Evolutionary conservation across 2,888 invertebrate genomes (phyloP).

Genomic region (Endomychus coccineus): DNA sequence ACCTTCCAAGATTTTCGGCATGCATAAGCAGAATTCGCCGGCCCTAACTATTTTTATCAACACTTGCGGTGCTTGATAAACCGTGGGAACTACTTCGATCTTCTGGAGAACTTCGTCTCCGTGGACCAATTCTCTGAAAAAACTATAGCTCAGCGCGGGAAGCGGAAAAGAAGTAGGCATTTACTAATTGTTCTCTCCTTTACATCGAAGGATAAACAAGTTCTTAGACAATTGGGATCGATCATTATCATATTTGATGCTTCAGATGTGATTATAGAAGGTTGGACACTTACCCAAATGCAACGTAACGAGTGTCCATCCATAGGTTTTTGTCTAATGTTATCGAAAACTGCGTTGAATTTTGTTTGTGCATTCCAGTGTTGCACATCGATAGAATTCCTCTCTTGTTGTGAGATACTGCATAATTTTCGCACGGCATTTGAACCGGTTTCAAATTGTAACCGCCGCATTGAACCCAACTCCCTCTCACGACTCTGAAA

Average conservation of each 20-base stretch:
- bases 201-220: too few species aligned
- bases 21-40: slow-evolving; percentile 31
- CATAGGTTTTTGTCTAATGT: slow-evolving; percentile 58
- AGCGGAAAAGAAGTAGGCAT: too few species aligned
- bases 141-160: too few species aligned
- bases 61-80: slow-evolving; percentile 53
- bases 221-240: too few species aligned
- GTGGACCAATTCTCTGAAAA: slow-evolving; percentile 54
- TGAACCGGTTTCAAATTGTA: slow-evolving; percentile 40
- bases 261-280: too few species aligned
- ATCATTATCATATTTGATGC: too few species aligned
- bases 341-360: slow-evolving; percentile 64
- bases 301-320: slow-evolving; percentile 67
- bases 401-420: slow-evolving; percentile 55
- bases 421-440: slow-evolving; percentile 60
- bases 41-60: slow-evolving; percentile 29
- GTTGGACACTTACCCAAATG: slow-evolving; percentile 56
- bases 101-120: slow-evolving; percentile 54
- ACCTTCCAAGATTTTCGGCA: slow-evolving; percentile 6
- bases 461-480: slow-evolving; percentile 67
- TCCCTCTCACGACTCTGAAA: slow-evolving; percentile 53
- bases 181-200: too few species aligned
- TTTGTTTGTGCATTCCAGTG: slow-evolving; percentile 55
- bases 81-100: slow-evolving; percentile 55
- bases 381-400: slow-evolving; percentile 70